These are phyloP conservation scores for Drosophila elegans DNA, from an alignment of 1,140 invertebrate genomes.

Conservation along the genomic window DNA sequence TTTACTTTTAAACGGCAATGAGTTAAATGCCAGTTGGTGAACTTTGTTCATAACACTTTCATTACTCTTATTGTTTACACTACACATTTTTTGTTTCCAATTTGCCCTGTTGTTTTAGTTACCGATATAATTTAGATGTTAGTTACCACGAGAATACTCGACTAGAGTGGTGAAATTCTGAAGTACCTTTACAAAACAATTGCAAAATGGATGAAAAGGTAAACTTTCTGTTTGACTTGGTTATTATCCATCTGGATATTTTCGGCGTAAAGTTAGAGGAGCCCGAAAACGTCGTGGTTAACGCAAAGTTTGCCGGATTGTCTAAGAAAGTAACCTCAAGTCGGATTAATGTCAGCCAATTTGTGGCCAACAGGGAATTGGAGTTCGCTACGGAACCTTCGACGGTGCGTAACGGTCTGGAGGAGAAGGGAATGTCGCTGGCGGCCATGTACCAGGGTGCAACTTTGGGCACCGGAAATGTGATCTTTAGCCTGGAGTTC, in stretches of 20 bases:
- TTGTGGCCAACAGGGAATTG: constrained; percentile 17
- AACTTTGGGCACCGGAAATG: neutral
- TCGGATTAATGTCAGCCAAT: constrained; percentile 55
- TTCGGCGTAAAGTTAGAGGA: neutral
- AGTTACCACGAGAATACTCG: neutral
- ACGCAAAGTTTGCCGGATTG: constrained; percentile 3
- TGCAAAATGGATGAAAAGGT: neutral
- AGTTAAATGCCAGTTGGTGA: neutral
- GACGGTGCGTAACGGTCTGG: neutral
- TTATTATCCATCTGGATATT: constrained; percentile 28
- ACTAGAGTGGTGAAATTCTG: neutral
- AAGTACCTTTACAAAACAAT: neutral
- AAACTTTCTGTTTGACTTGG: constrained; percentile 40
- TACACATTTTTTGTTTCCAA: neutral
- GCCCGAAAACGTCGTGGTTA: neutral
- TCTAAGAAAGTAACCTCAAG: constrained; percentile 31
- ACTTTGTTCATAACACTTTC: neutral
- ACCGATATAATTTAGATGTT: neutral
- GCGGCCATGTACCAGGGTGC: constrained; percentile 1
- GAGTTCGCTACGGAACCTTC: neutral
- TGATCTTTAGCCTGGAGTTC: neutral
- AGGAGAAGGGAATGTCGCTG: constrained; percentile 35
- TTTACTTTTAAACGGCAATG: neutral
- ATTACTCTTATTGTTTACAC: neutral
- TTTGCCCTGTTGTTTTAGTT: neutral